Evolutionary conservation across 2,888 invertebrate genomes (phyloP).

Genomic region (Sisyra terminalis): DNA sequence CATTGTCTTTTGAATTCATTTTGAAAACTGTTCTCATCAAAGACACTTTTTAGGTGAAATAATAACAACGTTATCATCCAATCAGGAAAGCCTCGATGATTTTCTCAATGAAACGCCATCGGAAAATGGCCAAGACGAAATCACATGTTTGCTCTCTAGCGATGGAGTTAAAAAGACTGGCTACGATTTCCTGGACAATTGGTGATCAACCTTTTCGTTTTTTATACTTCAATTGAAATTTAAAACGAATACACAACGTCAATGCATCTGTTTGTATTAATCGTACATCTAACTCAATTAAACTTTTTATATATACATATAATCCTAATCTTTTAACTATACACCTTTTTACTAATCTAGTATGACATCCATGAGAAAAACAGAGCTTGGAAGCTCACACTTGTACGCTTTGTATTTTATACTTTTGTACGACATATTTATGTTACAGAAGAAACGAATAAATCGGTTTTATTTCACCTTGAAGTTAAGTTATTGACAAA

Average conservation of each 20-base stretch:
- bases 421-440: not conserved
- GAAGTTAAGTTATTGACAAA: too few species aligned
- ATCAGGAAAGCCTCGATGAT: not conserved
- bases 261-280: not conserved
- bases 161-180: slow-evolving; percentile 29
- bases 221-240: not conserved
- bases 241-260: not conserved
- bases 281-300: not conserved
- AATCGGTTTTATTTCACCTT: too few species aligned
- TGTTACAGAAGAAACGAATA: too few species aligned
- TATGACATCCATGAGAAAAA: too few species aligned
- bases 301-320: not conserved
- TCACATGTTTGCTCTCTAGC: slow-evolving; percentile 5
- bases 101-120: slow-evolving; percentile 6
- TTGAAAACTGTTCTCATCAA: too few species aligned
- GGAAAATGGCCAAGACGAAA: slow-evolving; percentile 7
- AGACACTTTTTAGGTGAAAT: too few species aligned
- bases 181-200: slow-evolving; percentile 43
- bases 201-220: slow-evolving; percentile 26
- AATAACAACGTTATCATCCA: too few species aligned
- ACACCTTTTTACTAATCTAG: not conserved
- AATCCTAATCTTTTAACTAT: not conserved
- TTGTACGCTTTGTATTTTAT: not conserved
- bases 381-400: too few species aligned
- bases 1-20: not conserved